Evolutionary conservation across 2,888 invertebrate species (phyloP), one percentile per base, ranked within the genome.

Genomic region (Gryllus longicercus): DNA sequence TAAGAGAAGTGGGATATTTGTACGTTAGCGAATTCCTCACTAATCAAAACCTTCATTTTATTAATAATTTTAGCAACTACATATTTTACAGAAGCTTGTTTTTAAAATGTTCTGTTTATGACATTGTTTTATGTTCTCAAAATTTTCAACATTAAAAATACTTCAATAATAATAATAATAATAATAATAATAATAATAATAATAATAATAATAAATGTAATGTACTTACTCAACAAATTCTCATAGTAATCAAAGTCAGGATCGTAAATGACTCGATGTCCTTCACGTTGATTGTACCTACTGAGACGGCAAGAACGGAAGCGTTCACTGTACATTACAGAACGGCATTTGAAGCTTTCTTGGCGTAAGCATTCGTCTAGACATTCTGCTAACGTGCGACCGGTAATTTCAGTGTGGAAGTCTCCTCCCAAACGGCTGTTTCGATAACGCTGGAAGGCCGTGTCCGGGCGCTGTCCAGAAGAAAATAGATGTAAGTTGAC

Each of bases 241-340:
- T 96, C 96, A 85, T 96, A 96, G 87, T 96, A 96, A 88, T 96
- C 96, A 87, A 95, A 96, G 87, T 96, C 96, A 2, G 95, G 95
- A 86, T 96, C 96, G 86, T 96, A 96, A 83, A 96, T 93, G 80
- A 96, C 92, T 82, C 96, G 90, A 91, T 95, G 94, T 76, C 95
- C 95, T 86, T 96, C 95, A 85, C 94, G 92, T 88, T 95, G 94
- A 88, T 95, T 95, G 88, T 93, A 96, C 85, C 95, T 91, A 86
- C 95, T 95, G 83, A 96, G 90, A 74, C 95, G 90, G 86, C 96
- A 96, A 77, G 94, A 95, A 85, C 94, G 91, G 85, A 93, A 95
- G 49, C 95, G 91, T 86, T 96, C 95, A 84, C 95, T 95, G 87
- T 96, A 96, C 82, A 95, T 95, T 0, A 95, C 95, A 78, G 95